phyloP scores from a whole-genome alignment of 2,113 vertebrate species.

The Oreochromis tanganicae region DNA sequence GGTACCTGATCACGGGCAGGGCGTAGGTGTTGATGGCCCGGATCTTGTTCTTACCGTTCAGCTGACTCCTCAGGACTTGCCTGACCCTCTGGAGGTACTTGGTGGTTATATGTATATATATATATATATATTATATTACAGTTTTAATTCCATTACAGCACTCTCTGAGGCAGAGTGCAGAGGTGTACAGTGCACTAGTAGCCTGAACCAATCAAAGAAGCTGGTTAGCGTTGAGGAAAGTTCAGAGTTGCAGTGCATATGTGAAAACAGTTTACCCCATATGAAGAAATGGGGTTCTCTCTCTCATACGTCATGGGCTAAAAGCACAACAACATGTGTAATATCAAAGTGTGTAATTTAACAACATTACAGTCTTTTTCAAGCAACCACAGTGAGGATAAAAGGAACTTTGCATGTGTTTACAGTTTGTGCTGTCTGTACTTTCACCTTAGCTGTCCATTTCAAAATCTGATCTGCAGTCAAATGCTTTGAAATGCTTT shows the following conservation, averaged over 20 bases:
- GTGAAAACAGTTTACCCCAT: not conserved
- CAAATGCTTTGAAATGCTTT: not conserved
- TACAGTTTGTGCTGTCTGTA: not conserved
- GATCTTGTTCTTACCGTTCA: no score
- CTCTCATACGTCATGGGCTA: not conserved
- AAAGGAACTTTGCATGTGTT: not conserved
- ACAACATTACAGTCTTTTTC: not conserved
- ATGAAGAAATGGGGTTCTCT: not conserved
- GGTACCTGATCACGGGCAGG: no score
- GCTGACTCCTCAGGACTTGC: no score
- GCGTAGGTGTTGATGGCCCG: no score
- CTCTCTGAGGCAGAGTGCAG: no score
- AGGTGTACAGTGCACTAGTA: no score
- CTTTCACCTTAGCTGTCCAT: not conserved
- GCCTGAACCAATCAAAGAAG: not conserved
- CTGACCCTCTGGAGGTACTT: no score
- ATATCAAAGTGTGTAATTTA: not conserved
- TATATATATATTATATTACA: no score
- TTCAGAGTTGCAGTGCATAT: not conserved
- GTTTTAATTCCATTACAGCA: no score
- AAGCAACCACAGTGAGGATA: not conserved
- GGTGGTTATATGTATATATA: accelerated
- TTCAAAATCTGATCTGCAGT: not conserved
- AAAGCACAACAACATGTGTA: not conserved
- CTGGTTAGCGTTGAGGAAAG: not conserved